A percentile compares a stretch with the other conserved stretches of the same genome.
These are phyloP conservation scores for Nymphalis urticae DNA, from an alignment of 2,888 invertebrate species.

Conservation along the genomic window DNA sequence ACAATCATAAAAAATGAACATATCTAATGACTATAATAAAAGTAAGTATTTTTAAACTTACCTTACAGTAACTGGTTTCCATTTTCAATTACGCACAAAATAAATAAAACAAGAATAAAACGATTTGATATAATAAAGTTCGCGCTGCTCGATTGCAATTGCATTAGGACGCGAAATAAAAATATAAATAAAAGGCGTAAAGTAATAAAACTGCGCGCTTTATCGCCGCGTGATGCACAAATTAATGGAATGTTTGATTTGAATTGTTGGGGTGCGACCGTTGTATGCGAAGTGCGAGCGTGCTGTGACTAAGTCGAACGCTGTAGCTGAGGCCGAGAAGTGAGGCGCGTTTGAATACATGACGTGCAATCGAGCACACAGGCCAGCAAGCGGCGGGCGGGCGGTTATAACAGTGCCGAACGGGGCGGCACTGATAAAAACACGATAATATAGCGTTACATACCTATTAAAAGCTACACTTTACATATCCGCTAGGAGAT, in stretches of 20 bases:
- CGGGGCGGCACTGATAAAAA: conserved; percentile 65
- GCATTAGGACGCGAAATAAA: conserved; percentile 76
- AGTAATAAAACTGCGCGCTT: conserved; percentile 71
- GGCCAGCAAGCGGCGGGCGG: conserved; percentile 48
- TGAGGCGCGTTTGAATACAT: conserved; percentile 50
- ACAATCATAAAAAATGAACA: no score
- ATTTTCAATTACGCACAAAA: conserved; percentile 47
- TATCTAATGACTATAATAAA: background rate
- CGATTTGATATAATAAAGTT: conserved; percentile 64
- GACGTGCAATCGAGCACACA: conserved; percentile 47
- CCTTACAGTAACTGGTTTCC: conserved; percentile 28
- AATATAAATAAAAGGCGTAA: conserved; percentile 64
- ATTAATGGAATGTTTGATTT: conserved; percentile 75
- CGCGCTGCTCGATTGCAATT: conserved; percentile 76
- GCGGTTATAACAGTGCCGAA: conserved; percentile 61
- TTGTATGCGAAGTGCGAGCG: conserved; percentile 53
- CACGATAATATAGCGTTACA: conserved; percentile 69
- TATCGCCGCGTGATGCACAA: conserved; percentile 68
- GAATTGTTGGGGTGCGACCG: conserved; percentile 52
- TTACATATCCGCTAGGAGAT: conserved; percentile 62
- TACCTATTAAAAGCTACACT: conserved; percentile 69
- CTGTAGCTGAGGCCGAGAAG: conserved; percentile 51
- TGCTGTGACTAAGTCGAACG: conserved; percentile 47
- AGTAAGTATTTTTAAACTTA: conserved; percentile 24
- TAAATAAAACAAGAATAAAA: conserved; percentile 65